phyloP scores from a whole-genome alignment of 2,113 vertebrate genomes.

The Proteles cristata region DNA sequence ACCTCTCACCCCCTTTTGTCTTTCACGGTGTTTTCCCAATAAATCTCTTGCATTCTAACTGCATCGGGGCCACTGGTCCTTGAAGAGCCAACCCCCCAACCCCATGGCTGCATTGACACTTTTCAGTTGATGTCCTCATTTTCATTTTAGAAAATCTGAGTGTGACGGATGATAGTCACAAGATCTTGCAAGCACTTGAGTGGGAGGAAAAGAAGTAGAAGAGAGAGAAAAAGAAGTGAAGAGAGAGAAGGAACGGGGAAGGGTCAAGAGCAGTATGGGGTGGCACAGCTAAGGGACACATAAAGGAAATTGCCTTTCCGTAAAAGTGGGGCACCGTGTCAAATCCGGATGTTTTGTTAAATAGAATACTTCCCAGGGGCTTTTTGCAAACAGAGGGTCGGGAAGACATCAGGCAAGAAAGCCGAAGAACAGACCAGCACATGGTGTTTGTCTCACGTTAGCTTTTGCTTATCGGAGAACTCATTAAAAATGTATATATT shows the following conservation, averaged over 20 bases:
- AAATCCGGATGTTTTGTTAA: constrained; percentile 63
- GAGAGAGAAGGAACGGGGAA: neutral
- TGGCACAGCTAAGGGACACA: neutral
- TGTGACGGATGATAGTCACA: neutral
- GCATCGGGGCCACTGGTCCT: neutral
- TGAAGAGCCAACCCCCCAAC: neutral
- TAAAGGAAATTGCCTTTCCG: constrained; percentile 60
- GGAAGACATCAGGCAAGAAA: constrained; percentile 61
- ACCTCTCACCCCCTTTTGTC: neutral
- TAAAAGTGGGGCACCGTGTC: constrained; percentile 53
- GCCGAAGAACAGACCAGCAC: constrained; percentile 17
- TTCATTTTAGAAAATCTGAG: constrained; percentile 30
- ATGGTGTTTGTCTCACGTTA: constrained; percentile 49
- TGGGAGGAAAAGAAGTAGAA: neutral
- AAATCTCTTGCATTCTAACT: neutral
- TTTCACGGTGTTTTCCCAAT: neutral
- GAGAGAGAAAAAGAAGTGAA: no score
- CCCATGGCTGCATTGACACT: neutral
- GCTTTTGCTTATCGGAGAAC: constrained; percentile 56
- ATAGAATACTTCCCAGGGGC: neutral
- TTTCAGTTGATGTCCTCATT: neutral
- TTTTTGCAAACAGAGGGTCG: constrained; percentile 65
- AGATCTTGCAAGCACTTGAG: neutral
- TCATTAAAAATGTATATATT: constrained; percentile 62
- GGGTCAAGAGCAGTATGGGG: neutral